Conservation (phyloP, 2,888 invertebrate genomes). For the Eilema caniola region DNA sequence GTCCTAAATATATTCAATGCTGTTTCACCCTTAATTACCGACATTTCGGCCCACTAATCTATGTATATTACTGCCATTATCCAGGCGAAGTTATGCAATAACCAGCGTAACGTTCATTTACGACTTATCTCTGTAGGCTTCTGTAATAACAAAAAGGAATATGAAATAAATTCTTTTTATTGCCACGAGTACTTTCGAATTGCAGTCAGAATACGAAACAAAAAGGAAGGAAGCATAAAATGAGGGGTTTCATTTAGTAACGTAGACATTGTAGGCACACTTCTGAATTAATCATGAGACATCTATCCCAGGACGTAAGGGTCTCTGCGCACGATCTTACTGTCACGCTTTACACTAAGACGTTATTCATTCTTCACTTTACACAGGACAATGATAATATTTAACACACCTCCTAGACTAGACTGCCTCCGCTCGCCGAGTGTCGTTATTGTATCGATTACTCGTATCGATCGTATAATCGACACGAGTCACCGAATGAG, state of each 20-base stretch:
- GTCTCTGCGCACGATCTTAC: slow-evolving; percentile 8
- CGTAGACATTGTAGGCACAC: slow-evolving; percentile 20
- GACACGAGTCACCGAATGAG: no score
- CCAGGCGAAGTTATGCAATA: slow-evolving; percentile 18
- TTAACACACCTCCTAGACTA: no score
- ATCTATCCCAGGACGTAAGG: slow-evolving; percentile 29
- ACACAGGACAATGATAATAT: no score
- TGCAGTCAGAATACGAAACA: slow-evolving; percentile 33
- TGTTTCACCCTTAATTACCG: slow-evolving; percentile 13
- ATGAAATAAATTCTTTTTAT: slow-evolving; percentile 45
- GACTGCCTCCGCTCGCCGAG: no score
- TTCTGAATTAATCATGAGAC: slow-evolving; percentile 50
- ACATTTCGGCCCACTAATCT: slow-evolving; percentile 17
- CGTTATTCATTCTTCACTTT: no score
- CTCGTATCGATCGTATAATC: no score
- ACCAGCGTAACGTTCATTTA: slow-evolving; percentile 16
- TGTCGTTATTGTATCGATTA: no score
- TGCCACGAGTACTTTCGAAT: slow-evolving; percentile 31
- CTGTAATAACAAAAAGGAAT: slow-evolving; percentile 27
- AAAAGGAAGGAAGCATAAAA: slow-evolving; percentile 32
- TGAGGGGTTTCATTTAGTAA: slow-evolving; percentile 35
- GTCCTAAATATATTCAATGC: slow-evolving; percentile 2
- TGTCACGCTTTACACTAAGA: no score
- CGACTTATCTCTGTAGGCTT: slow-evolving; percentile 11
- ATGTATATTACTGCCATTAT: slow-evolving; percentile 21